Evolutionary conservation across 2,113 vertebrate genomes (phyloP), one percentile per base, ranked within the genome.

Genomic region (Raja brachyura): DNA sequence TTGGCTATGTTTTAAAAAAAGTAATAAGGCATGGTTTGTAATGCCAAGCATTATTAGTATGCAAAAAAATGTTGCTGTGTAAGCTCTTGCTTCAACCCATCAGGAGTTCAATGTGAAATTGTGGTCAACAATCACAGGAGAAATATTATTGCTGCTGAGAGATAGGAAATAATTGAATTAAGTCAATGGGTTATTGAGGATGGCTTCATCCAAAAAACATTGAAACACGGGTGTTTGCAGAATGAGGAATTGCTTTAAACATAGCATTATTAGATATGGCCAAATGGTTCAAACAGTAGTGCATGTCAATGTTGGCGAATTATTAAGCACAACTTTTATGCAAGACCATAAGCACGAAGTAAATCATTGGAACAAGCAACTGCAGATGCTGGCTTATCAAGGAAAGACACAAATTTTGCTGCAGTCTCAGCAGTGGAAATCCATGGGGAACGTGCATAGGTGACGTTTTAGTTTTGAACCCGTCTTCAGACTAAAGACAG

Each of bases 21-120:
- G 39, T 48, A 48, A 48, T 86, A 86, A 63, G 11, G 11, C 25
- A 61, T 59, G 56, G 83, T 86, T 86, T n/a, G 56, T 14, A 61
- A 61, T 85, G 79, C 48, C 79, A 56, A 83, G 79, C 48, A 54
- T 48, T 56, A 54, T 48, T 56, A 83, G 48, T 25, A 28, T 85
- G 56, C 54, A 85, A 85, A n/a, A 85, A 59, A 85, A 85, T 85
- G 56, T 56, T 85, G 81, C 81, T 56, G 20, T 83, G 79, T 56
- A 9, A 56, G 18, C 48, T 85, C 18, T 73, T 73, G 14, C 18
- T 81, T 54, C 39, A 81, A 54, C 2, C 39, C 78, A 20, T 54
- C 78, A 2, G 9, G 39, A 20, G 20, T 54, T 7, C 39, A 54
- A 9, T 22, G 25, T 85, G 81, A 59, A 59, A 85, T 85, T 28